phyloP scores from a whole-genome alignment of 30 jellyfish, hydroid and myxozoan genomes.

The Turritopsis dohrnii region DNA sequence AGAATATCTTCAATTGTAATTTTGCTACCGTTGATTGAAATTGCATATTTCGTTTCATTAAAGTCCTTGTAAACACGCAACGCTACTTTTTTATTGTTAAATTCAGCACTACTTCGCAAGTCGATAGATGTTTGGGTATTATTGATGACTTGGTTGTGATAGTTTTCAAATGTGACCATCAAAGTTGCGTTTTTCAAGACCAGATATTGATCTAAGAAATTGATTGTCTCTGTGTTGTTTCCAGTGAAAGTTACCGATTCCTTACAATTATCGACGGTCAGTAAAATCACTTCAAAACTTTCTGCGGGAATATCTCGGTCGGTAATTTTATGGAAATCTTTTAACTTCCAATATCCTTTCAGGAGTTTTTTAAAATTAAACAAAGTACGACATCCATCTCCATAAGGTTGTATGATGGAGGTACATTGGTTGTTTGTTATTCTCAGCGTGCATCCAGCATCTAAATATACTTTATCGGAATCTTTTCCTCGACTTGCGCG shows the following conservation, averaged over 20 bases:
- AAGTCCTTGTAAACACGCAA: conserved; percentile 2
- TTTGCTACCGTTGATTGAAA: conserved; percentile 8
- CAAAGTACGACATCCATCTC: conserved; percentile 11
- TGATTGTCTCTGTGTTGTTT: conserved; percentile 9
- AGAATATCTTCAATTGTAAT: conserved; percentile 12
- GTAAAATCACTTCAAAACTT: neutral
- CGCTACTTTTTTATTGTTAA: neutral
- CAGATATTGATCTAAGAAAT: conserved; percentile 16
- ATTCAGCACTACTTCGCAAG: conserved; percentile 1
- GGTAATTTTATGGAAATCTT: conserved; percentile 14
- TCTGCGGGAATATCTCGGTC: conserved; percentile 26
- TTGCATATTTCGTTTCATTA: neutral
- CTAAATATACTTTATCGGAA: conserved; percentile 7
- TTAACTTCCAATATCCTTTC: conserved; percentile 16
- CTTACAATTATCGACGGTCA: conserved; percentile 13
- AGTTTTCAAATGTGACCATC: neutral
- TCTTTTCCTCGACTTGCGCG: conserved; percentile 9
- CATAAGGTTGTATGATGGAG: conserved; percentile 12
- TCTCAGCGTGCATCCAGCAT: conserved; percentile 20
- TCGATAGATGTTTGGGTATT: neutral
- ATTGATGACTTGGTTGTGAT: conserved; percentile 13
- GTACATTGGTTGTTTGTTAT: neutral
- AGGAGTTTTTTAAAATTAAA: conserved; percentile 12
- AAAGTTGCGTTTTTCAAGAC: conserved; percentile 3
- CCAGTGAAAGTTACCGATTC: conserved; percentile 2